Evolutionary conservation across 2,113 vertebrate genomes (phyloP).

Genomic region (Cyanistes caeruleus): DNA sequence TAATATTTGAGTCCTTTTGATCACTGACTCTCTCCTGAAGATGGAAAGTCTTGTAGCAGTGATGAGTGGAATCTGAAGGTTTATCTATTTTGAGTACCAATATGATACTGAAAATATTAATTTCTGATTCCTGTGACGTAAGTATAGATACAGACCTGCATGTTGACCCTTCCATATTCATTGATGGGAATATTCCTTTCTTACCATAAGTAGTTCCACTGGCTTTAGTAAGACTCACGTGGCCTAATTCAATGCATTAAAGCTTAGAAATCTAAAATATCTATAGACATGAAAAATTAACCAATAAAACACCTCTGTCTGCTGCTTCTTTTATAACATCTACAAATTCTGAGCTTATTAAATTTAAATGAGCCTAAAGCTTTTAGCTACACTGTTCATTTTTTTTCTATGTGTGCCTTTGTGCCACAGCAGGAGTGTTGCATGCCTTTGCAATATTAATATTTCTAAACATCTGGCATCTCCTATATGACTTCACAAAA

Average conservation of each 20-base stretch:
- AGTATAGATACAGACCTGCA: neutral
- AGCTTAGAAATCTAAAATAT: neutral
- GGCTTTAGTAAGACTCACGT: neutral
- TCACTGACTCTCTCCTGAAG: neutral
- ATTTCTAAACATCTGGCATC: slow-evolving; percentile 56
- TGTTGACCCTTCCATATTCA: neutral
- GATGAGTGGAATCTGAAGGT: neutral
- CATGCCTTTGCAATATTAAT: slow-evolving; percentile 52
- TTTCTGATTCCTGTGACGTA: neutral
- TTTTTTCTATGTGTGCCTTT: slow-evolving; percentile 12
- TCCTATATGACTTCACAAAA: slow-evolving; percentile 5
- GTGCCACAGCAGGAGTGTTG: slow-evolving; percentile 33
- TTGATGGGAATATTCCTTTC: neutral
- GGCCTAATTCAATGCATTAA: neutral
- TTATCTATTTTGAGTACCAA: neutral
- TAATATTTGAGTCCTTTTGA: neutral
- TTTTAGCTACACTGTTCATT: slow-evolving; percentile 24
- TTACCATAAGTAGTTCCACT: neutral
- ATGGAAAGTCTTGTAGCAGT: neutral
- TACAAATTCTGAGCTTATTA: slow-evolving; percentile 46
- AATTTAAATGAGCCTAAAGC: slow-evolving; percentile 35
- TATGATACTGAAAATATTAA: neutral
- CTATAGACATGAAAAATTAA: neutral
- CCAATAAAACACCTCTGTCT: neutral
- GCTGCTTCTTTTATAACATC: slow-evolving; percentile 5